Evolutionary conservation across 2,113 vertebrate genomes (phyloP).

Genomic region (Motacilla tschutschensis): DNA sequence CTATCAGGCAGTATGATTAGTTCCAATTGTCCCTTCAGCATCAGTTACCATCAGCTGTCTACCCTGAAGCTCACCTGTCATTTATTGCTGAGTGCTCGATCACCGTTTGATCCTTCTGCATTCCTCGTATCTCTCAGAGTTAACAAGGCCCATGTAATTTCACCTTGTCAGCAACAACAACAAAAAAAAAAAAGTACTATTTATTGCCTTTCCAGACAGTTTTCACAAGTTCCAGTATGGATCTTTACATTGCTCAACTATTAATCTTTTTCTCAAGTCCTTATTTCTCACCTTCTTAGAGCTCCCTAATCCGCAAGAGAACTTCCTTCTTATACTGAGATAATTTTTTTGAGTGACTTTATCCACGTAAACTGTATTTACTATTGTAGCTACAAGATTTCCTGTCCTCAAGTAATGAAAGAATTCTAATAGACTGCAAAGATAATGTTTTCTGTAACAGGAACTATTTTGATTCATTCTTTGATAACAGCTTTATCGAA

Average conservation of each 20-base stretch:
- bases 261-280: neutral
- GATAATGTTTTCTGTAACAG: constrained; percentile 17
- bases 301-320: neutral
- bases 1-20: constrained; percentile 65
- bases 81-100: neutral
- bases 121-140: neutral
- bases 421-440: constrained; percentile 19
- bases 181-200: neutral
- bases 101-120: neutral
- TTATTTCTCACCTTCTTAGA: constrained; percentile 24
- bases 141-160: constrained; percentile 2
- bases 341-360: neutral
- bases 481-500: constrained; percentile 6
- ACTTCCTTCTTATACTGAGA: neutral
- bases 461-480: constrained; percentile 21
- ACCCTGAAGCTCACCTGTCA: constrained; percentile 50
- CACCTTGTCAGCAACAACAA: neutral
- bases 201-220: constrained; percentile 6
- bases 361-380: constrained; percentile 26
- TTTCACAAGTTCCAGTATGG: neutral
- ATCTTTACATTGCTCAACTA: neutral
- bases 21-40: constrained; percentile 64
- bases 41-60: constrained; percentile 58
- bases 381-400: neutral
- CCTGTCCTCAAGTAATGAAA: constrained; percentile 5